Conservation (phyloP, 1,140 invertebrate genomes). For the Kradibia gibbosae region DNA sequence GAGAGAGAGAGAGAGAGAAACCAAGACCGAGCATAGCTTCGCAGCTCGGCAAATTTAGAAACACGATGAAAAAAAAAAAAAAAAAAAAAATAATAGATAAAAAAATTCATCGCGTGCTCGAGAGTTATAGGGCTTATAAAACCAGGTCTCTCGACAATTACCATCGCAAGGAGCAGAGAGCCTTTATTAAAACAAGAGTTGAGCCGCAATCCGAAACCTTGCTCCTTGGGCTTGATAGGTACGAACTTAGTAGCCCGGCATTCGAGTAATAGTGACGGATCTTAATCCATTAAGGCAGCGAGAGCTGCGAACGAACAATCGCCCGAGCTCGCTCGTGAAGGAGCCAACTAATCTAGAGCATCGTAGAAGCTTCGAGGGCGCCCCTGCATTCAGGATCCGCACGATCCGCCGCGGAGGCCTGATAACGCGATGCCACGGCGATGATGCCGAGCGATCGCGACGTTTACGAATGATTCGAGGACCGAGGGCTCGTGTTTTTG, state of each 20-base stretch:
- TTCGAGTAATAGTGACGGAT: not conserved
- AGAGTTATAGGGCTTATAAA: no score
- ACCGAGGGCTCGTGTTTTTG: not conserved
- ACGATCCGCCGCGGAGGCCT: not conserved
- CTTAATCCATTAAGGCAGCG: not conserved
- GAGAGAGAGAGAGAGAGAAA: not conserved
- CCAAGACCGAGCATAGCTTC: no score
- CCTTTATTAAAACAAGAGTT: no score
- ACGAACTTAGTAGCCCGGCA: no score
- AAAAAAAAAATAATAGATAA: no score
- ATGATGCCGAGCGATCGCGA: conserved; percentile 55
- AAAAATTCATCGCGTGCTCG: no score
- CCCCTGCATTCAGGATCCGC: not conserved
- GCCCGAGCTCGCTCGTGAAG: not conserved
- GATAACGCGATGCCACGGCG: not conserved
- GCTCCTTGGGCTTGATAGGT: not conserved
- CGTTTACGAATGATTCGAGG: conserved; percentile 58
- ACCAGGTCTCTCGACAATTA: no score
- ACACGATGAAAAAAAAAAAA: no score
- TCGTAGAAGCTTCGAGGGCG: not conserved
- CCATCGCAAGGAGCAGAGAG: no score
- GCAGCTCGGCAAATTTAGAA: no score
- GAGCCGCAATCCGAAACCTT: not conserved
- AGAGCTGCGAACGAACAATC: no score
- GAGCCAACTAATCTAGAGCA: not conserved